Conservation (phyloP, 2,797 vertebrate species). For the Notolabrus celidotus region DNA sequence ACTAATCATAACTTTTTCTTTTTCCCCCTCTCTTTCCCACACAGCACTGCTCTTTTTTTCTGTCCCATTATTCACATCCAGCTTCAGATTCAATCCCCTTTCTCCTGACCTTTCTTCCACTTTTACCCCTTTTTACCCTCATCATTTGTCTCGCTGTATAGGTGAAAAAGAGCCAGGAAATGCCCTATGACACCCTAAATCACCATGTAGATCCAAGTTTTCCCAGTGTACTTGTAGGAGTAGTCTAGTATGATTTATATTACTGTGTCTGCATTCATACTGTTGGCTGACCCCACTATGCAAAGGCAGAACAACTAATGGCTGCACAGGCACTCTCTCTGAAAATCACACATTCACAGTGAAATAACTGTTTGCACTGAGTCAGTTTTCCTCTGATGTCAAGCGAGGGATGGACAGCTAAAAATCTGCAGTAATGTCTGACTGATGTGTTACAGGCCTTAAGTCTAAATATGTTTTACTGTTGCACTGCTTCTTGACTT, state of each 20-base stretch:
- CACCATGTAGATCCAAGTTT: slow-evolving; percentile 31
- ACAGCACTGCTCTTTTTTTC: slow-evolving; percentile 32
- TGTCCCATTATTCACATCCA: slow-evolving; percentile 47
- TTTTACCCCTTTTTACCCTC: slow-evolving; percentile 20
- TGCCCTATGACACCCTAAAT: slow-evolving; percentile 17
- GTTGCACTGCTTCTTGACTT: too few species aligned
- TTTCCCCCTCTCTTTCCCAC: slow-evolving; percentile 43
- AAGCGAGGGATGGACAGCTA: too few species aligned
- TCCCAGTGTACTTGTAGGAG: slow-evolving; percentile 12
- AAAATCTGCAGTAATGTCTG: too few species aligned
- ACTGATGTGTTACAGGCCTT: too few species aligned
- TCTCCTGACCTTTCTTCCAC: slow-evolving; percentile 18
- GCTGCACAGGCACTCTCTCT: slow-evolving; percentile 23
- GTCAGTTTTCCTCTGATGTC: background rate
- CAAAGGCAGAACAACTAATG: slow-evolving; percentile 20
- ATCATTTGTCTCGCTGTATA: slow-evolving; percentile 23
- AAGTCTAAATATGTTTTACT: too few species aligned
- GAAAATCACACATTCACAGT: slow-evolving; percentile 17
- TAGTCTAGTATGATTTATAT: slow-evolving; percentile 33
- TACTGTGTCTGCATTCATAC: slow-evolving; percentile 26
- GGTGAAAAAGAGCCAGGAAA: slow-evolving; percentile 32
- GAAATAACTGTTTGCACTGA: slow-evolving; percentile 22
- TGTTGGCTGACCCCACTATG: slow-evolving; percentile 50
- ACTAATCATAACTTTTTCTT: slow-evolving; percentile 55
- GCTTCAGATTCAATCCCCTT: slow-evolving; percentile 3